A percentile compares a stretch with the other conserved stretches of the same genome.
Conservation (phyloP, 2,797 vertebrate species). For the Centropyge bicolor region DNA sequence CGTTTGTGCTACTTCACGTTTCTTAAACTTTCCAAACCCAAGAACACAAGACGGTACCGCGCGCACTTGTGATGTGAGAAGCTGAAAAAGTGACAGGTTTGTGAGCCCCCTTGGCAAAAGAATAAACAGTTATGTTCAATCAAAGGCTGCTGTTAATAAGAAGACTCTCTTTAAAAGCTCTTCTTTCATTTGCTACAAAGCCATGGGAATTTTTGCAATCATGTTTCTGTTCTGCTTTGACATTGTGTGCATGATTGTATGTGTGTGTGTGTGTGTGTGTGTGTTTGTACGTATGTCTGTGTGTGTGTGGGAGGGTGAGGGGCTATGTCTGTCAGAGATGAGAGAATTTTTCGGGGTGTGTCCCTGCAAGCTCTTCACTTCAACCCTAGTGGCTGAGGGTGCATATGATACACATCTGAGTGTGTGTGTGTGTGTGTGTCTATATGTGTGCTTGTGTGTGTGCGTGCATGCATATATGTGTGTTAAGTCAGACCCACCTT, state of each 20-base stretch:
- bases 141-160: slow-evolving; percentile 69
- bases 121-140: slow-evolving; percentile 66
- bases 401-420: slow-evolving; percentile 20
- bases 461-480: background rate
- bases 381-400: slow-evolving; percentile 32
- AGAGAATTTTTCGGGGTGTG: slow-evolving; percentile 60
- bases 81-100: slow-evolving; percentile 65
- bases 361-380: slow-evolving; percentile 52
- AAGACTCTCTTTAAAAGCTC: slow-evolving; percentile 51
- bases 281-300: background rate
- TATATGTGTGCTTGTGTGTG: background rate
- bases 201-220: slow-evolving; percentile 68
- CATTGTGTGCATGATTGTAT: slow-evolving; percentile 18
- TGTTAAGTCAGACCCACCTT: slow-evolving; percentile 27
- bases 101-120: slow-evolving; percentile 64
- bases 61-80: slow-evolving; percentile 59
- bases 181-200: slow-evolving; percentile 57
- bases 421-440: background rate
- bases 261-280: background rate
- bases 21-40: slow-evolving; percentile 62
- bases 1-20: slow-evolving; percentile 53
- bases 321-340: slow-evolving; percentile 42
- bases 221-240: slow-evolving; percentile 76
- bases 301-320: background rate
- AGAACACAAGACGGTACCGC: slow-evolving; percentile 55